These are phyloP conservation scores for Camponotus floridanus DNA, from an alignment of 1,140 invertebrate genomes.

Conservation along the genomic window DNA sequence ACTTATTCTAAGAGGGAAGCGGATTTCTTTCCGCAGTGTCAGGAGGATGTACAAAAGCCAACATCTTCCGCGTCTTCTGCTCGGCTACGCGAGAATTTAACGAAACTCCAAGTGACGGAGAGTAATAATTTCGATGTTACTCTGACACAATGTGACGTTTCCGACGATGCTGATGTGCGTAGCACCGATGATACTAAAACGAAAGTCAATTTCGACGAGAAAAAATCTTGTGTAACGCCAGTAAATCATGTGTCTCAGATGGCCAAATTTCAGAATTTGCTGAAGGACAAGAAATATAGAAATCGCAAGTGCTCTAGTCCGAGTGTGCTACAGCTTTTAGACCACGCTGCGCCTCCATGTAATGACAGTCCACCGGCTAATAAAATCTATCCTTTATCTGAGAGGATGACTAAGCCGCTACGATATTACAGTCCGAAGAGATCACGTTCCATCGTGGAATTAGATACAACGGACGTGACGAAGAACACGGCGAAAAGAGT, in stretches of 20 bases:
- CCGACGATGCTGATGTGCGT: slow-evolving; percentile 1
- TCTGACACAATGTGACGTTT: not conserved
- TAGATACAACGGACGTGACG: slow-evolving; percentile 15
- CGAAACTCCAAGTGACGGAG: not conserved
- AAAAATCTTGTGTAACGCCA: not conserved
- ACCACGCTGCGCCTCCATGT: slow-evolving; percentile 81
- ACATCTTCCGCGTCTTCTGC: not conserved
- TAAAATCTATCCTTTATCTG: slow-evolving; percentile 52
- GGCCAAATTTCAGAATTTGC: slow-evolving; percentile 26
- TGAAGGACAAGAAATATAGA: slow-evolving; percentile 52
- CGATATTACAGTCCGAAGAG: slow-evolving; percentile 80
- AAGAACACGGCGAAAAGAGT: slow-evolving; percentile 73
- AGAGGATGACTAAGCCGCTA: slow-evolving; percentile 19
- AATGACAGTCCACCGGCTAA: slow-evolving; percentile 82
- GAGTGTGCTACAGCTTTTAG: slow-evolving; percentile 74
- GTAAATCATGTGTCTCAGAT: not conserved
- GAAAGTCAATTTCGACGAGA: not conserved
- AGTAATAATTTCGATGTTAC: not conserved
- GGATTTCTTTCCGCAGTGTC: not conserved
- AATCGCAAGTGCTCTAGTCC: slow-evolving; percentile 23
- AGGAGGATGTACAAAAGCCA: not conserved
- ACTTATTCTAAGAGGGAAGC: not conserved
- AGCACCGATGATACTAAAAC: not conserved
- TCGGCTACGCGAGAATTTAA: not conserved
- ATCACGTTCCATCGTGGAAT: slow-evolving; percentile 75